A percentile compares a stretch with the other conserved stretches of the same genome.
Evolutionary conservation across 92 coral and sea anemone species (phyloP).

Genomic region (Blastomussa wellsi): DNA sequence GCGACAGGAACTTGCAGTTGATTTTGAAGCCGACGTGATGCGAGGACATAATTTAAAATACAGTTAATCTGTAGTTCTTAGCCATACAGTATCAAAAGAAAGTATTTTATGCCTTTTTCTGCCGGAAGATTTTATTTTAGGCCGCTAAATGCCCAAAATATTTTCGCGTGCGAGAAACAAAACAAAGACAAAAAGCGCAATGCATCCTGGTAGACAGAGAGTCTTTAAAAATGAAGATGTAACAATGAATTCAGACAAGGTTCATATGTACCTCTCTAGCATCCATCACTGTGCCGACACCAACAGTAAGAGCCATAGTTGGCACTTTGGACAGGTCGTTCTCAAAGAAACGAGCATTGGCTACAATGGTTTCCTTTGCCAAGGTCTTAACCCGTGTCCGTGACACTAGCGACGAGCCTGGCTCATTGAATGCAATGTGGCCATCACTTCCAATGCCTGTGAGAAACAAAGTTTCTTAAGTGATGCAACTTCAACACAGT

Average conservation of each 20-base stretch:
- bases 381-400: conserved; percentile 94
- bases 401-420: conserved; percentile 96
- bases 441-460: conserved; percentile 99
- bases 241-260: not conserved
- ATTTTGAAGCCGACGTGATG: too few species aligned
- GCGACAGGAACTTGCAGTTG: too few species aligned
- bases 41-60: too few species aligned
- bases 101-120: too few species aligned
- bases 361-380: conserved; percentile 96
- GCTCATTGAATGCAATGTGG: conserved; percentile 98
- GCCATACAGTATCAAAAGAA: too few species aligned
- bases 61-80: too few species aligned
- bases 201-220: too few species aligned
- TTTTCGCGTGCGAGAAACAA: too few species aligned
- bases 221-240: not conserved
- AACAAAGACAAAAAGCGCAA: too few species aligned
- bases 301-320: conserved; percentile 94
- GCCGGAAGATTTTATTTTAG: too few species aligned
- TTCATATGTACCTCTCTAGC: conserved; percentile 81
- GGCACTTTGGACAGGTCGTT: conserved; percentile 91
- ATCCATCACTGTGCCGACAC: conserved; percentile 98
- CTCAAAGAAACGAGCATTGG: conserved; percentile 99
- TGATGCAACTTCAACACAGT: not conserved
- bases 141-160: too few species aligned
- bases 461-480: not conserved